Evolutionary conservation across 1,140 invertebrate genomes (phyloP), one percentile per base, ranked within the genome.

Genomic region (Aphaenogaster floridana): DNA sequence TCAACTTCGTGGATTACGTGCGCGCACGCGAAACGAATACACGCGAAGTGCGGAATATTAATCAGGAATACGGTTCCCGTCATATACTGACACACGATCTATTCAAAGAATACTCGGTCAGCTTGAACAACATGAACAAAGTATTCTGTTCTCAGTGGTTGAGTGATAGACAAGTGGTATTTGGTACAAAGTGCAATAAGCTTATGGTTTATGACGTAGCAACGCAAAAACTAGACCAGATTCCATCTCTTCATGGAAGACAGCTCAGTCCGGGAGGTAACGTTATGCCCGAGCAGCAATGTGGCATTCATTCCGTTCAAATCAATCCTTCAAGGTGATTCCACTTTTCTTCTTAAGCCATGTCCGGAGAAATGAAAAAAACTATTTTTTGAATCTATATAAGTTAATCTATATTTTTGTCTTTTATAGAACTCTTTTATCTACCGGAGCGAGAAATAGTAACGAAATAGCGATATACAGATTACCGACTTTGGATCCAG

Each of bases 161-260:
- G 21, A 98, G 98, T 92, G 98, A 99, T 95, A 96, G 98, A 93
- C 98, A 99, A 96, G 98, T 99, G 84, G 98, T 99, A 4, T 98
- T 99, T 95, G 98, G 98, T 52, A 99, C 99, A 42, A 99, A 99
- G 95, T 99, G 99, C 95, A 99, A 99, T 96, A 99, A 99, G 96
- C 97, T 98, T 94, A 95, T 94, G 95, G 95, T 95, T 15, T 95
- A 95, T 77, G 95, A 95, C 42, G 94, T 94, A 64, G 94, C 94
- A 7, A 95, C 93, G 39, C 95, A 95, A 84, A 95, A 95, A 88
- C 93, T 98, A 93, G 97, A 98, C 93, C 97, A 98, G 90, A 99
- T 99, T 92, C 98, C 98, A 17, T 98, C 97, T 17, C 95, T 99
- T 86, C 96, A 97, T 78, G 97, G 97, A 76, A 96, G 96, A 88